Conservation (phyloP, 2,888 invertebrate species). For the Agonum fuliginosum region DNA sequence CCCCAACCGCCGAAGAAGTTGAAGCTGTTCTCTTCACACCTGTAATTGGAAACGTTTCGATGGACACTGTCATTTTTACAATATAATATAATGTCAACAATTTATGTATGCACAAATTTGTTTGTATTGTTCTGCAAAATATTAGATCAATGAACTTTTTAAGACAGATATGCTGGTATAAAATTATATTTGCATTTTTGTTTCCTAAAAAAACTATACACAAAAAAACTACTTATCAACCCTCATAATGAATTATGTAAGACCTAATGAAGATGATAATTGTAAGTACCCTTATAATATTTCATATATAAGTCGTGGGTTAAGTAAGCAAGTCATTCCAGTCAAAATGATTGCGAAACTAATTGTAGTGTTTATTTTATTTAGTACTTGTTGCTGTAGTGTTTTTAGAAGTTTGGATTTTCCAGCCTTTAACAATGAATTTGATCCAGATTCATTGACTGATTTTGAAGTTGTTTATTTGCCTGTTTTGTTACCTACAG, state of each 20-base stretch:
- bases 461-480: slow-evolving; percentile 80
- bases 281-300: slow-evolving; percentile 27
- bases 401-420: not conserved
- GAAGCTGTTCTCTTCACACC: slow-evolving; percentile 70
- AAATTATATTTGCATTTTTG: slow-evolving; percentile 35
- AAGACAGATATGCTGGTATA: slow-evolving; percentile 26
- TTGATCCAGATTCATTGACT: slow-evolving; percentile 55
- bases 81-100: slow-evolving; percentile 69
- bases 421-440: not conserved
- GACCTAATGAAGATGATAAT: slow-evolving; percentile 19
- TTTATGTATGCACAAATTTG: slow-evolving; percentile 15
- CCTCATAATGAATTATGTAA: slow-evolving; percentile 43
- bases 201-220: slow-evolving; percentile 8
- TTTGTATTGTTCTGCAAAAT: slow-evolving; percentile 18
- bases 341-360: slow-evolving; percentile 25
- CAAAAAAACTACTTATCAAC: slow-evolving; percentile 25
- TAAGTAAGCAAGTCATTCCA: not conserved
- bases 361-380: not conserved
- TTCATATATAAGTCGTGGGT: slow-evolving; percentile 28
- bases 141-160: slow-evolving; percentile 25
- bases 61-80: slow-evolving; percentile 72
- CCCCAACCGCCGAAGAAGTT: slow-evolving; percentile 66
- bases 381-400: slow-evolving; percentile 19
- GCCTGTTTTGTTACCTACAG: slow-evolving; percentile 74
- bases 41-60: slow-evolving; percentile 70